Base-by-base conservation (phyloP, 2,888 invertebrate genomes). In the Trachelus iudaicus region DNA sequence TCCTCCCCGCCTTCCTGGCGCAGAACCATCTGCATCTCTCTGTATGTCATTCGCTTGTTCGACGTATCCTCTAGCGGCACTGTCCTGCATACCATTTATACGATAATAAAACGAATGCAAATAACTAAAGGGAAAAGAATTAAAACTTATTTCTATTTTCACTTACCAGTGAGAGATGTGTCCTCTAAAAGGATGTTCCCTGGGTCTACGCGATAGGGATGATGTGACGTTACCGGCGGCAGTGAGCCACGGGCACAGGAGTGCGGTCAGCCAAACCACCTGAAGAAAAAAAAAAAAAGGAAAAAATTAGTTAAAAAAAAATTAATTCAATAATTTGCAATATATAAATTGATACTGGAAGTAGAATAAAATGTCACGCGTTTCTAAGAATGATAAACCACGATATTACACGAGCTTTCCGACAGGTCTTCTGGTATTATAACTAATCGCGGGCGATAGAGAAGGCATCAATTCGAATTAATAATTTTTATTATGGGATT, bases 11-110 rank as follows among this genome's bases (percentile, higher is more conserved):
- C 92, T 89, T 94, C 94, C 80, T 92, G 91, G 79, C 93, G 92
- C 85, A 96, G 92, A 84, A 95, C 92, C 87, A 92, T 90, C 91
- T 95, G 94, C 93, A 95, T 95, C 90, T 95, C 94, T 84, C 94
- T 93, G 92, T 92, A 94, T 91, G 92, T 94, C 92, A 92, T 93
- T 92, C 91, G 94, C 91, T 90, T 93, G 78, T 92, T 93, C 93
- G 93, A 89, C 92, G 90, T 84, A 90, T 92, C 86, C 91, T 91
- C 87, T 86, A 87, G 89, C 85, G 86, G 89, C 85, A 83, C 81
- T 77, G 83, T 81, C 86, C 86, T 89, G 81, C 33, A 77, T 77
- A 71, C 87, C 82, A 78, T 79, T 78, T 76, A 85, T 82, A 76
- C 77, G 81, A 82, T 80, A 85, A 75, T 71, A 12, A 34, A 30